Percentiles rank a stretch among this genome's conserved stretches.
These are phyloP conservation scores for Rhagoletis pomonella DNA, from an alignment of 1,140 invertebrate species.

Conservation along the genomic window DNA sequence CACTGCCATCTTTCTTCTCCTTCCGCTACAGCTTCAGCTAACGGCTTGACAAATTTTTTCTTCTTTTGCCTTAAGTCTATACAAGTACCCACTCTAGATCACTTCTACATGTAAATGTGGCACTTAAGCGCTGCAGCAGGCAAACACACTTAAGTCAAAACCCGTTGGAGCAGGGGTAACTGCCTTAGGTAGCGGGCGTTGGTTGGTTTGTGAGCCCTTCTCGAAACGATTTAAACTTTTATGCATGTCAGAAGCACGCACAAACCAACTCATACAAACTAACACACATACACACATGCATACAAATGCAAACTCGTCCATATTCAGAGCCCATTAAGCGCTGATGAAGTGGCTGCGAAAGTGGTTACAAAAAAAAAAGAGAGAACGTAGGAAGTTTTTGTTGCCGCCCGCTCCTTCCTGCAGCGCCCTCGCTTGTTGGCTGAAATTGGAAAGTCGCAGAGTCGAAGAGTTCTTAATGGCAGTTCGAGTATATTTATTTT, in stretches of 20 bases:
- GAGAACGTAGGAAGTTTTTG: constrained; percentile 25
- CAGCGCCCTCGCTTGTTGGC: not conserved
- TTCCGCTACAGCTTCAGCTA: not conserved
- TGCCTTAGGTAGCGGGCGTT: not conserved
- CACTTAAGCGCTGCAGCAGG: constrained; percentile 42
- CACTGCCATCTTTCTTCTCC: not conserved
- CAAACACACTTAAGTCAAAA: constrained; percentile 34
- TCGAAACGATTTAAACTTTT: constrained; percentile 21
- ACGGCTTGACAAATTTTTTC: not conserved
- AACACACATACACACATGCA: not conserved
- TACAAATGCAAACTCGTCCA: constrained; percentile 43
- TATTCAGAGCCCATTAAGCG: constrained; percentile 49
- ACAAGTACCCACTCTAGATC: constrained; percentile 24
- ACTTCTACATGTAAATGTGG: constrained; percentile 46
- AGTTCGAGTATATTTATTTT: constrained; percentile 56
- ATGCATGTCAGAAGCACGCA: constrained; percentile 14
- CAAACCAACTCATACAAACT: not conserved
- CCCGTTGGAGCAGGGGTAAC: not conserved
- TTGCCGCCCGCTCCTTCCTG: not conserved
- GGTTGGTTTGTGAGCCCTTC: not conserved
- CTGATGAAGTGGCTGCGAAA: constrained; percentile 48
- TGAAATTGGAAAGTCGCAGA: constrained; percentile 39
- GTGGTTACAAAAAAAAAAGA: constrained; percentile 19
- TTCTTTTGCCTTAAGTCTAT: not conserved
- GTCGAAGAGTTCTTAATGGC: constrained; percentile 53